These are phyloP conservation scores for Tyrophagus putrescentiae DNA, from an alignment of 1,140 invertebrate genomes.

Conservation along the genomic window DNA sequence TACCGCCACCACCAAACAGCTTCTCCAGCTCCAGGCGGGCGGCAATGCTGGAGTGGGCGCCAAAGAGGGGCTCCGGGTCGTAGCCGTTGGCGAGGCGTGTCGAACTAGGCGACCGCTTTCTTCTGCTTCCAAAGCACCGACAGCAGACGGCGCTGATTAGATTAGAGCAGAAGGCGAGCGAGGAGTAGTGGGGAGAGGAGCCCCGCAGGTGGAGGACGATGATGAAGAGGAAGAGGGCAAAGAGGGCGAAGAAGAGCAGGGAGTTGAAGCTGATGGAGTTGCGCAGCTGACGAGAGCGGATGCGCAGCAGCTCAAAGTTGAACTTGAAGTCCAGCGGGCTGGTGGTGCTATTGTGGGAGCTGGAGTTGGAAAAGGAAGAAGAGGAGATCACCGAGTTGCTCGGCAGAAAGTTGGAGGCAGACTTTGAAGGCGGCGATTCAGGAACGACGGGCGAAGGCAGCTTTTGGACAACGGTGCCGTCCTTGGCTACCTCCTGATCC, in stretches of 20 bases:
- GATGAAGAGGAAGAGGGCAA: conserved; percentile 13
- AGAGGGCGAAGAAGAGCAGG: neutral
- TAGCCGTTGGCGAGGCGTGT: neutral
- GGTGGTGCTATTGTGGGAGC: too few relatives aligned
- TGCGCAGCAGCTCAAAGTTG: neutral
- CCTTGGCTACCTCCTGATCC: too few relatives aligned
- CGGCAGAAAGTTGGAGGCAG: too few relatives aligned
- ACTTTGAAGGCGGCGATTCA: too few relatives aligned
- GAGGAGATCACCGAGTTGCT: too few relatives aligned
- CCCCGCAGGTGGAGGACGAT: neutral
- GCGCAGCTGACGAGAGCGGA: neutral
- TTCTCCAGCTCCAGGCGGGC: too few relatives aligned
- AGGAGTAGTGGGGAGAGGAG: neutral
- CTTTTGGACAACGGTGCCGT: too few relatives aligned
- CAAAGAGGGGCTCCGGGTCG: neutral
- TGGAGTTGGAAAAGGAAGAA: too few relatives aligned
- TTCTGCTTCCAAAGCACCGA: neutral
- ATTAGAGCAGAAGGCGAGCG: neutral
- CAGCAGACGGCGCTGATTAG: too few relatives aligned
- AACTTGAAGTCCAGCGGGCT: neutral
- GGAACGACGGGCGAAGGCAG: too few relatives aligned
- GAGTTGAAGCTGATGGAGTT: neutral
- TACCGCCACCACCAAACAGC: too few relatives aligned
- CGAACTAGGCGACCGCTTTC: neutral
- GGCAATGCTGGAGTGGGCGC: too few relatives aligned